Evolutionary conservation across 2,888 invertebrate genomes (phyloP), one percentile per base, ranked within the genome.

Genomic region (Pristionchus japonicus): DNA sequence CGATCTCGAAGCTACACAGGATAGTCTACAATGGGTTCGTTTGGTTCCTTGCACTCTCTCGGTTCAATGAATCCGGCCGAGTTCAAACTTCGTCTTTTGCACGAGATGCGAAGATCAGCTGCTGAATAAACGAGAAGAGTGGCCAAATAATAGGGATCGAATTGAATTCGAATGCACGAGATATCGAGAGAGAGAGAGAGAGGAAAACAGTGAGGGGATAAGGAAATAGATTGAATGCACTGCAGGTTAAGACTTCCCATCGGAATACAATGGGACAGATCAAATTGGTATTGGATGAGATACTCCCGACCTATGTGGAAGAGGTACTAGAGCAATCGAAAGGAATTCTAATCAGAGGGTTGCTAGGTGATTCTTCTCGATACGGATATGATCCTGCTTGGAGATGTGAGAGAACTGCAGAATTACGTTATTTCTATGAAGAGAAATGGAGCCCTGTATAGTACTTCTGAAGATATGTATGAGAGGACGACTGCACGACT

Each of bases 371-470:
- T 74, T 74, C 74, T 74, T 15, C 37, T 74, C 40, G 74, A 74
- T 34, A 74, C 74, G 11, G 74, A 74, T 31, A 74, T 74, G 74
- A 74, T 74, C 6, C 13, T 74, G 31, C 74, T 74, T 15, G 74
- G 74, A 74, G 74, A 74, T 74, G 74, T 74, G 23, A 34, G n/a
- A n/a, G 74, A 74, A n/a, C 40, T 74, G 6, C 74, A 74, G 40
- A 40, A 74, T 15, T 74, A 74, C 34, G 37, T 74, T 37, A 11
- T 40, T 23, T 34, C 20, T 1, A 74, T 74, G 74, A 40, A n/a
- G 20, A 74, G 74, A 40, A 74, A 2, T 40, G 74, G 74, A 17
- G 40, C 37, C 7, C 23, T 74, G 40, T 74, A n/a, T 34, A n/a
- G 40, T 11, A 40, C 74, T 7, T 20, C 74, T 74, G 74, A 74